Evolutionary conservation across 2,113 vertebrate species (phyloP).

Genomic region (Uria lomvia): DNA sequence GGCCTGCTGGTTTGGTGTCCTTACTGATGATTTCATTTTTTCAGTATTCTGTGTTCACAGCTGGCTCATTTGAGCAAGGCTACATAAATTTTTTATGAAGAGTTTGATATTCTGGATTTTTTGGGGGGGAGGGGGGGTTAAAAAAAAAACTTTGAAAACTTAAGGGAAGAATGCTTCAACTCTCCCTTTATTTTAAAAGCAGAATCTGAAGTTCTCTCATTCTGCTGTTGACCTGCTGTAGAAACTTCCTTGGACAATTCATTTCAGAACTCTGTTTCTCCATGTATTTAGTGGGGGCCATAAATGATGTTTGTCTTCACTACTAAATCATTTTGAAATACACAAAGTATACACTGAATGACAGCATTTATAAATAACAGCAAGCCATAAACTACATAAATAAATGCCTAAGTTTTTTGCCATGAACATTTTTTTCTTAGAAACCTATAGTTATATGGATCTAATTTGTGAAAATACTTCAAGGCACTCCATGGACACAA

Average conservation of each 20-base stretch:
- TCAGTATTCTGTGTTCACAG: neutral
- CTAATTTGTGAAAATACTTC: neutral
- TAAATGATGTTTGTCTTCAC: neutral
- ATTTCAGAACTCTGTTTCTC: neutral
- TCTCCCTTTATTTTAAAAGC: neutral
- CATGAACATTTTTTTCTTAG: neutral
- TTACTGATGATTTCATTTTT: neutral
- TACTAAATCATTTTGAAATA: neutral
- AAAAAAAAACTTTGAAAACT: neutral
- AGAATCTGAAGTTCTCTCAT: neutral
- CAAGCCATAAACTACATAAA: neutral
- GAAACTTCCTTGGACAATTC: neutral
- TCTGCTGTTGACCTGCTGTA: neutral
- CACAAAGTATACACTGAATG: neutral
- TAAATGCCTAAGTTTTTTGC: neutral
- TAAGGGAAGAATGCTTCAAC: neutral
- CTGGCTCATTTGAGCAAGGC: neutral
- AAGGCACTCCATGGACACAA: neutral
- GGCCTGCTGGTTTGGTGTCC: neutral
- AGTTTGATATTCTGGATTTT: neutral
- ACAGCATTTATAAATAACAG: neutral
- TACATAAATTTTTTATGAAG: neutral
- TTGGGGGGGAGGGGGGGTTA: no score
- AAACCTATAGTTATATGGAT: neutral
- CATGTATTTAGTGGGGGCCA: neutral